These are phyloP conservation scores for Notarius lentiginosus DNA, from an alignment of 2,113 vertebrate species.

Conservation along the genomic window DNA sequence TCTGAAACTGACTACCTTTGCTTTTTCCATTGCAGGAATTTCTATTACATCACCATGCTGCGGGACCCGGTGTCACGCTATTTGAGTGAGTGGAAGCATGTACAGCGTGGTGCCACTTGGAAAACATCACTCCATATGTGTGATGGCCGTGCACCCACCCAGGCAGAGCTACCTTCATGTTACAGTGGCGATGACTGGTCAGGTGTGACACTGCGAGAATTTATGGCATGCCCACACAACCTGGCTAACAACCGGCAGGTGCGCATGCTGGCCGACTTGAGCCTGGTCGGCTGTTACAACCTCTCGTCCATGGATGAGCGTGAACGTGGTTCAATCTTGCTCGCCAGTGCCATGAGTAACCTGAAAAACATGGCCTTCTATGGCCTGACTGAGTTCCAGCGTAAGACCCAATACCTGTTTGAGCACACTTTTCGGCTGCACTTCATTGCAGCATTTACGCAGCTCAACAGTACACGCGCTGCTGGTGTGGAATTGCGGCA, in stretches of 20 bases:
- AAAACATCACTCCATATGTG: conserved; percentile 98
- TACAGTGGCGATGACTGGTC: conserved; percentile 96
- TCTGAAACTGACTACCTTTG: conserved; percentile 56
- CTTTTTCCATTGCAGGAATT: conserved; percentile 87
- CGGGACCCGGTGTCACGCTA: conserved; percentile 96
- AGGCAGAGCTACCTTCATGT: conserved; percentile 91
- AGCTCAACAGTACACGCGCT: conserved; percentile 92
- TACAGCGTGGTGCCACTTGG: conserved; percentile 96
- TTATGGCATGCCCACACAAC: conserved; percentile 94
- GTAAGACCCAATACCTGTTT: conserved; percentile 97
- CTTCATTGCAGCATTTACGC: conserved; percentile 95
- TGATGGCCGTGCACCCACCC: conserved; percentile 91
- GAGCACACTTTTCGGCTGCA: conserved; percentile 96
- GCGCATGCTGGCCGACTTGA: conserved; percentile 96
- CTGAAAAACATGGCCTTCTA: conserved; percentile 98
- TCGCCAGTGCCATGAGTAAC: conserved; percentile 94
- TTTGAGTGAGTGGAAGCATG: conserved; percentile 97
- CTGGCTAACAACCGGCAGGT: conserved; percentile 95
- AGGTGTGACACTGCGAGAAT: conserved; percentile 87
- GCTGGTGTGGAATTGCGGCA: conserved; percentile 91
- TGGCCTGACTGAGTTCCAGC: conserved; percentile 94
- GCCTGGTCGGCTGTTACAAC: conserved; percentile 97
- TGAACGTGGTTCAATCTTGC: conserved; percentile 83
- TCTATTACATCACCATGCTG: conserved; percentile 99
- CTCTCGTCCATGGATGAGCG: conserved; percentile 95